Evolutionary conservation across 2,888 invertebrate species (phyloP).

Genomic region (Venusia cambrica): DNA sequence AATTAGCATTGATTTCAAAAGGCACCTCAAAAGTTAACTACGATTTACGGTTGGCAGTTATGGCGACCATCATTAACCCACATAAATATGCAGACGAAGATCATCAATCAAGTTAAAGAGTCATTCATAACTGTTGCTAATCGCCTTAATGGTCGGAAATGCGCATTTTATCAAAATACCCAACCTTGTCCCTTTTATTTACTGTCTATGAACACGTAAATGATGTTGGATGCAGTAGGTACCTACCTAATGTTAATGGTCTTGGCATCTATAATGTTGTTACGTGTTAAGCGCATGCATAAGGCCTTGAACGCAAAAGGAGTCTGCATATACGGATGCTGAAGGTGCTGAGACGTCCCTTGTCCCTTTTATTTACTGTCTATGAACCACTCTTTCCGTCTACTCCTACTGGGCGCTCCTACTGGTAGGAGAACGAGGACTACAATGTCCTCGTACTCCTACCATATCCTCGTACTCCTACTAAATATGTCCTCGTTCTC

Average conservation of each 20-base stretch:
- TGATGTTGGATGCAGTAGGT: slow-evolving; percentile 28
- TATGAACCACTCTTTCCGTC: no score
- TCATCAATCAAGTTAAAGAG: slow-evolving; percentile 24
- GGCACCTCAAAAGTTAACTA: no score
- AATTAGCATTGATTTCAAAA: no score
- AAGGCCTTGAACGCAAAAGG: slow-evolving; percentile 49
- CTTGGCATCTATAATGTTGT: slow-evolving; percentile 34
- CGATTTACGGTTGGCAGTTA: slow-evolving; percentile 4
- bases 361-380: slow-evolving; percentile 27
- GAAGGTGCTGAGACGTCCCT: slow-evolving; percentile 50
- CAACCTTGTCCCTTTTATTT: slow-evolving; percentile 30
- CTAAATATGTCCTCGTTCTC: no score
- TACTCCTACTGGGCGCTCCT: no score
- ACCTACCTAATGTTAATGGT: slow-evolving; percentile 30
- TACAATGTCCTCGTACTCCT: no score
- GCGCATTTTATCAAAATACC: slow-evolving; percentile 28
- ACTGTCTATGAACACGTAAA: slow-evolving; percentile 29
- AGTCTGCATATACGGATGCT: slow-evolving; percentile 48
- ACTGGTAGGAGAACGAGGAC: no score
- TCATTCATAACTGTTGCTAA: slow-evolving; percentile 20
- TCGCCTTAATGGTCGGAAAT: slow-evolving; percentile 28
- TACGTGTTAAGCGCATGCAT: slow-evolving; percentile 39
- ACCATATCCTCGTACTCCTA: no score
- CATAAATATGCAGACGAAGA: slow-evolving; percentile 17
- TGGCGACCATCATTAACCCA: slow-evolving; percentile 17